These are phyloP conservation scores for Oryzias curvinotus DNA, from an alignment of 2,113 vertebrate genomes.

Conservation along the genomic window DNA sequence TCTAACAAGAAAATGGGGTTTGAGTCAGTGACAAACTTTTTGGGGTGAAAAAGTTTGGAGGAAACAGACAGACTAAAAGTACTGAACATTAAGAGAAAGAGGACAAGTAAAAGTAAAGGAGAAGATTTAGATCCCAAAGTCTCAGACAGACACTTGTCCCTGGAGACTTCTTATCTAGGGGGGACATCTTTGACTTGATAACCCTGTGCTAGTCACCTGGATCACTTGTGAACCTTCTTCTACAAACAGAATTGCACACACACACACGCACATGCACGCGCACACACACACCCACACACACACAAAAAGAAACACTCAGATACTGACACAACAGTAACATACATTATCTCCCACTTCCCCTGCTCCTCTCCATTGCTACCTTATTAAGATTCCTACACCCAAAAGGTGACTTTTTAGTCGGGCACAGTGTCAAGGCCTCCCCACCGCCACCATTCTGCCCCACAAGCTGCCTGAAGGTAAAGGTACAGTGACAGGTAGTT, in stretches of 20 bases:
- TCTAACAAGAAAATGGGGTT: slow-evolving; percentile 44
- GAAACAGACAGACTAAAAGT: slow-evolving; percentile 41
- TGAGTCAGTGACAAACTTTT: slow-evolving; percentile 44
- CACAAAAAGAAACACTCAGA: slow-evolving; percentile 2
- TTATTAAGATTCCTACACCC: slow-evolving; percentile 83
- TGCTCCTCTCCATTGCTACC: slow-evolving; percentile 43
- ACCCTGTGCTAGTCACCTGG: slow-evolving; percentile 68
- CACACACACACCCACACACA: slow-evolving; percentile 12
- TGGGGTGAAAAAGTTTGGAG: slow-evolving; percentile 50
- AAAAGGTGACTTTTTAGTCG: slow-evolving; percentile 81
- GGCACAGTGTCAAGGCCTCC: slow-evolving; percentile 65
- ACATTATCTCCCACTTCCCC: slow-evolving; percentile 32
- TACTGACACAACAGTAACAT: slow-evolving; percentile 9
- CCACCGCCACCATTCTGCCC: slow-evolving; percentile 48
- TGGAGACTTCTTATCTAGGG: slow-evolving; percentile 71
- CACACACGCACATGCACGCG: neutral
- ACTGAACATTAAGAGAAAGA: slow-evolving; percentile 46
- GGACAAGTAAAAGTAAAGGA: slow-evolving; percentile 45
- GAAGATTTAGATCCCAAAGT: slow-evolving; percentile 54
- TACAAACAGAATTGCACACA: slow-evolving; percentile 8
- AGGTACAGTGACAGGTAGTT: slow-evolving; percentile 76
- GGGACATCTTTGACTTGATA: slow-evolving; percentile 80
- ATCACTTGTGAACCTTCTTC: slow-evolving; percentile 38
- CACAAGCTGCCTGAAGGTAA: slow-evolving; percentile 73
- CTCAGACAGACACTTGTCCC: slow-evolving; percentile 61